Conservation (phyloP, 2,888 invertebrate genomes). For the Scaptomyza caliginosa region DNA sequence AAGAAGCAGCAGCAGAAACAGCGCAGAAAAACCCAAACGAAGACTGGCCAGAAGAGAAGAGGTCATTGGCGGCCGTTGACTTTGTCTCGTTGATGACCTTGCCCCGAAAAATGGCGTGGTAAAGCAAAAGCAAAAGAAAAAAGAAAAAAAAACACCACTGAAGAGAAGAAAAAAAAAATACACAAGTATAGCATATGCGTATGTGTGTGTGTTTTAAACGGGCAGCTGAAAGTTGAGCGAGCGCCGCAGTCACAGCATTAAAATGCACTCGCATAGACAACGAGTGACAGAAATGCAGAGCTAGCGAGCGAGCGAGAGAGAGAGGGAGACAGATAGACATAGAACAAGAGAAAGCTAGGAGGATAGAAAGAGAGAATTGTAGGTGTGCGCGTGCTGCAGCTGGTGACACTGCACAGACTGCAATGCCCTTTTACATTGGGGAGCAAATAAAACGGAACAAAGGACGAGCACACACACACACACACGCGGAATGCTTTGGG, state of each 20-base stretch:
- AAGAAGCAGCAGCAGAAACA: constrained; percentile 37
- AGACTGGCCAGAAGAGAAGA: constrained; percentile 63
- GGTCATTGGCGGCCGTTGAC: constrained; percentile 84
- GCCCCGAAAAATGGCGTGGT: constrained; percentile 83
- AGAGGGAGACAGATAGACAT: constrained; percentile 3
- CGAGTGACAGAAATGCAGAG: constrained; percentile 19
- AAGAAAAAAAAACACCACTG: too few species aligned
- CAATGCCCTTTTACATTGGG: constrained; percentile 37
- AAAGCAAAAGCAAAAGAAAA: constrained; percentile 42
- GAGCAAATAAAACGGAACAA: constrained; percentile 59
- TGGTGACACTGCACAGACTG: constrained; percentile 61
- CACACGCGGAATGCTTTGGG: constrained; percentile 43
- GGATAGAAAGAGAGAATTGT: constrained; percentile 15
- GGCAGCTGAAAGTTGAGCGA: constrained; percentile 60
- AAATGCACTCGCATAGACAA: constrained; percentile 61
- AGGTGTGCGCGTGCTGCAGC: constrained; percentile 65
- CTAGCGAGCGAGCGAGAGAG: too few species aligned
- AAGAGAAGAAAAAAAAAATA: constrained; percentile 18
- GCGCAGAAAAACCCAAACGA: constrained; percentile 25
- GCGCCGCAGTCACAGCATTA: constrained; percentile 23
- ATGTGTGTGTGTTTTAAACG: constrained; percentile 5
- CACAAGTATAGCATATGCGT: constrained; percentile 6
- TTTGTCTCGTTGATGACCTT: constrained; percentile 84
- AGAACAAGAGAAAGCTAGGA: constrained; percentile 1
- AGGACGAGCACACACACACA: constrained; percentile 28